phyloP scores from a whole-genome alignment of 2,797 vertebrate species.

The Melanotaenia nigrans region DNA sequence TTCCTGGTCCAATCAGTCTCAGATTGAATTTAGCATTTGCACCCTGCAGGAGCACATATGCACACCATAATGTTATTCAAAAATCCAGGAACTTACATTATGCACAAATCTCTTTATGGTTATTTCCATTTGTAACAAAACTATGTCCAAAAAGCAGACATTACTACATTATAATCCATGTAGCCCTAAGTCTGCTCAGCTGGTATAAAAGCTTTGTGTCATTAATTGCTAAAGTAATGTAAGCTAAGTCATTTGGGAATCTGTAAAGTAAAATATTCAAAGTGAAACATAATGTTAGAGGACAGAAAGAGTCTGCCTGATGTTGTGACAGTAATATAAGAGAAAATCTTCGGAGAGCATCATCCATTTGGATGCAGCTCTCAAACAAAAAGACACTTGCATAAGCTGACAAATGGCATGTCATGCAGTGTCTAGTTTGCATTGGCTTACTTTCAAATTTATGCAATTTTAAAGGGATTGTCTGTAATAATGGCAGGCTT shows the following conservation, averaged over 20 bases:
- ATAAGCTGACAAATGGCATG: conserved; percentile 68
- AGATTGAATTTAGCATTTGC: conserved; percentile 97
- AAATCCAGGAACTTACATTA: conserved; percentile 17
- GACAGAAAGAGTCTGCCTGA: conserved; percentile 26
- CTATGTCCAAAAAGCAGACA: conserved; percentile 16
- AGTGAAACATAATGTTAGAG: conserved; percentile 32
- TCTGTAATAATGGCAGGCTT: conserved; percentile 58
- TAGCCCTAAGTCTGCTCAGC: conserved; percentile 37
- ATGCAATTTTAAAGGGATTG: conserved; percentile 56
- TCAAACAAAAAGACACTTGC: conserved; percentile 58
- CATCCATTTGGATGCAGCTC: conserved; percentile 41
- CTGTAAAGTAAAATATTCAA: conserved; percentile 33
- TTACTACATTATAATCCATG: conserved; percentile 40
- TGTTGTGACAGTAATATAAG: conserved; percentile 55
- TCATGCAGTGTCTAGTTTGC: conserved; percentile 55
- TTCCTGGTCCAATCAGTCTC: conserved; percentile 88
- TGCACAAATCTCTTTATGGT: conserved; percentile 42
- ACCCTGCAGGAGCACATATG: conserved; percentile 80
- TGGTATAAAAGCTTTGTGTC: conserved; percentile 54
- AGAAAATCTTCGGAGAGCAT: conserved; percentile 49
- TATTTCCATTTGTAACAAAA: conserved; percentile 46
- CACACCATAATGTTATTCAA: conserved; percentile 18
- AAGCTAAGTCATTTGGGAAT: conserved; percentile 48
- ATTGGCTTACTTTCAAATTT: conserved; percentile 45
- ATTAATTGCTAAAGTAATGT: conserved; percentile 39